Base-by-base conservation (phyloP, 1,140 invertebrate species). In the Drosophila pallidifrons region DNA sequence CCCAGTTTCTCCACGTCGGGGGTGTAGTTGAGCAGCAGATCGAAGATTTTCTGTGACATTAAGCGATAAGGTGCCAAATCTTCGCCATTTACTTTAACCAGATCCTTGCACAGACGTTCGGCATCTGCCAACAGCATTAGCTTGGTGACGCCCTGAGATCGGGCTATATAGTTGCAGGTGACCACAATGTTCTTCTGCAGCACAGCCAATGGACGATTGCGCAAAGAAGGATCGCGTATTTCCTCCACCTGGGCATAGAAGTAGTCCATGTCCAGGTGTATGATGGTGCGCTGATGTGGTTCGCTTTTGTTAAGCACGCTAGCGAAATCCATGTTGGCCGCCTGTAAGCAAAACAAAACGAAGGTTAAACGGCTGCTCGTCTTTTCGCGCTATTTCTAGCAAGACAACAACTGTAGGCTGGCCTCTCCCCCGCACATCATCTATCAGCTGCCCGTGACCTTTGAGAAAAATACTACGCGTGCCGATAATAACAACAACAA, bases 221-320 rank as follows among this genome's bases (percentile, higher is more conserved):
- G 93, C 11, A 96, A 91, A 76, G 94, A 93, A 1, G 96, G 96
- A 91, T 96, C 94, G 68, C 94, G 94, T 30, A 96, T 80, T 93
- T 95, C 96, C 93, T 97, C 96, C 68, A 97, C 96, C 94, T 97
- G 96, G 58, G 96, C 96, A 93, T 97, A 97, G 93, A 96, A 97
- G 90, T 95, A 96, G 82, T 97, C 96, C 79, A 97, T 93, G 91
- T 97, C 95, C 81, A 97, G 93, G 82, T 97, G 95, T 79, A 97
- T 94, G 58, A 97, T 96, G 16, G 91, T 92, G 49, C 88, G 91
- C 66, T 91, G 82, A 51, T 92, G 91, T 57, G 91, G 91, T 45
- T 92, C 91, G 70, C 75, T 91, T 55, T 83, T 91, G 63, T 70
- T 81, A 30, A 92, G 71, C 49, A 91, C 77, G 43, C 76, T 91